Base-by-base conservation (phyloP, 2,113 vertebrate species). In the Poeciliopsis prolifica region DNA sequence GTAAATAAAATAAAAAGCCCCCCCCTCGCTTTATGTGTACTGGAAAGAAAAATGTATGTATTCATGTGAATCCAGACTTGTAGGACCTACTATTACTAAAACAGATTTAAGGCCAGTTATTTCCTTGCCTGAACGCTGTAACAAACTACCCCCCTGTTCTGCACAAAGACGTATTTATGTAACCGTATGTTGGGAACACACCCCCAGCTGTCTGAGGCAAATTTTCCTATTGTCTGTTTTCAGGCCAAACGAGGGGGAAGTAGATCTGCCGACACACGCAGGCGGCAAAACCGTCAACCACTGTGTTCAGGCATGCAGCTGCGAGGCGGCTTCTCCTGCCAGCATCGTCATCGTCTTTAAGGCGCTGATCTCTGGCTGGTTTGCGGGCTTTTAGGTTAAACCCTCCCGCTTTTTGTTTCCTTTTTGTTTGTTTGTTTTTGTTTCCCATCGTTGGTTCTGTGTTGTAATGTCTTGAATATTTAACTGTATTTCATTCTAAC, bases 381-480 rank as follows among this genome's bases (percentile, higher is more conserved):
- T 37, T 73, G 44, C 69, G 78, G 74, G 42, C 31, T n/a, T 19
- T 70, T 72, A 35, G 60, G 37, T 77, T 66, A 42, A 78, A 77
- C 37, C 58, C 58, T 42, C 17, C 26, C 22, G 0, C 4, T 33
- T 3, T 33, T 22, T 31, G 31, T 26, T 66, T 42, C 28, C 24
- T 66, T 35, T 35, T 37, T 37, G 35, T 37, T 37, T 37, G 35
- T 37, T 37, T 37, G 9, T 40, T 66, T 13, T 37, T 37, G 35
- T 37, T 37, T 37, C 10, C 35, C 35, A 12, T 37, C 79, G 77
- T 91, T 66, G 4, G 58, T 89, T 88, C 87, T 87, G 87, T 90
- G 81, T 88, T 86, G 84, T 91, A 87, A 73, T 77, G 90, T 91
- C 28, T 86, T 82, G 44, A 85, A 78, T 90, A 85, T 91, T 87